These are phyloP conservation scores for Siniperca chuatsi DNA, from an alignment of 2,113 vertebrate species.

Conservation along the genomic window DNA sequence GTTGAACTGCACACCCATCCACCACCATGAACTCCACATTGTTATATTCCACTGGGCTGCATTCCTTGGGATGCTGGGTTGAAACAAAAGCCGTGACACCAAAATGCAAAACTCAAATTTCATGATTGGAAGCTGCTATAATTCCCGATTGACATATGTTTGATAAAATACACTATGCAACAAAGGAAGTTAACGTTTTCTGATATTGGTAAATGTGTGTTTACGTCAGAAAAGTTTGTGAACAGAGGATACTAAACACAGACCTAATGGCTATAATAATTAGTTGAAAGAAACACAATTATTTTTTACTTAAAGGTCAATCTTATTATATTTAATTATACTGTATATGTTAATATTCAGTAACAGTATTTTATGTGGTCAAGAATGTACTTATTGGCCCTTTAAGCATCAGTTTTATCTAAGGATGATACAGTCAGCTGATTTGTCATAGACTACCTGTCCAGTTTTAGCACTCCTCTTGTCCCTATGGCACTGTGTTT, in stretches of 20 bases:
- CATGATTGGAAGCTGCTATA: no score
- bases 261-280: not conserved
- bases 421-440: not conserved
- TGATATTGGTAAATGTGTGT: no score
- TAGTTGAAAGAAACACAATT: not conserved
- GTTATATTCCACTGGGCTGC: no score
- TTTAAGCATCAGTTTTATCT: not conserved
- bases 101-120: no score
- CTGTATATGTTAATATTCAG: not conserved
- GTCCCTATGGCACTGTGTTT: conserved; percentile 18
- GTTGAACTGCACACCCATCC: no score
- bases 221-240: no score
- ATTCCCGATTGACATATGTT: no score
- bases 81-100: no score
- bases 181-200: no score
- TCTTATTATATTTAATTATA: not conserved
- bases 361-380: not conserved
- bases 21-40: no score
- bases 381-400: not conserved
- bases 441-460: not conserved
- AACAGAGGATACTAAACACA: not conserved
- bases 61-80: no score
- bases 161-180: no score
- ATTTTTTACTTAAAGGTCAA: not conserved
- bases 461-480: not conserved